These are phyloP conservation scores for Atethmia centrago DNA, from an alignment of 2,888 invertebrate genomes.

Conservation along the genomic window DNA sequence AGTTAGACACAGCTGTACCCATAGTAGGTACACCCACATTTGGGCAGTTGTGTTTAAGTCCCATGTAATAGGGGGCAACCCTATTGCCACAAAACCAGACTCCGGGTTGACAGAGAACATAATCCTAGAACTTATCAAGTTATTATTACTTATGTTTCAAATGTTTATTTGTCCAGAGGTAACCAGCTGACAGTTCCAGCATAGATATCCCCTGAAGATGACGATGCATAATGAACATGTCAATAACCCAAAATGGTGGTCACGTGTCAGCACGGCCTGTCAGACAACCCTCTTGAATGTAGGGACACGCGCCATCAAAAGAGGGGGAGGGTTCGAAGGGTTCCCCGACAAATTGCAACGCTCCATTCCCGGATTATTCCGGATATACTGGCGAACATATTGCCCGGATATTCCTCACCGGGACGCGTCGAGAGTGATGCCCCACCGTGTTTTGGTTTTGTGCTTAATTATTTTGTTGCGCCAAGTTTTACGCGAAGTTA, in stretches of 20 bases:
- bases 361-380: constrained; percentile 73
- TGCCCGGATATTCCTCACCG: constrained; percentile 72
- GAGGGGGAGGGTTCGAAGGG: constrained; percentile 51
- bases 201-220: constrained; percentile 15
- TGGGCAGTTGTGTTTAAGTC: too few relatives aligned
- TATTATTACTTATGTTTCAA: not conserved
- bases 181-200: not conserved
- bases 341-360: constrained; percentile 73
- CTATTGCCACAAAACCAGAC: not conserved
- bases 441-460: constrained; percentile 59
- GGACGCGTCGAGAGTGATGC: constrained; percentile 67
- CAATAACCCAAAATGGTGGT: constrained; percentile 46
- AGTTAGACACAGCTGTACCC: not conserved
- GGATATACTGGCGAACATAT: constrained; percentile 75
- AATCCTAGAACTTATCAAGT: not conserved
- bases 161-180: not conserved
- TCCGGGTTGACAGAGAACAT: not conserved
- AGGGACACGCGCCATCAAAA: constrained; percentile 62
- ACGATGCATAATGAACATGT: constrained; percentile 42
- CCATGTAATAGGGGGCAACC: not conserved
- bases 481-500: constrained; percentile 39
- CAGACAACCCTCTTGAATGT: constrained; percentile 65
- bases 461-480: constrained; percentile 63
- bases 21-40: not conserved
- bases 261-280: constrained; percentile 59